Evolutionary conservation across 2,113 vertebrate genomes (phyloP).

Genomic region (Cinclus cinclus): DNA sequence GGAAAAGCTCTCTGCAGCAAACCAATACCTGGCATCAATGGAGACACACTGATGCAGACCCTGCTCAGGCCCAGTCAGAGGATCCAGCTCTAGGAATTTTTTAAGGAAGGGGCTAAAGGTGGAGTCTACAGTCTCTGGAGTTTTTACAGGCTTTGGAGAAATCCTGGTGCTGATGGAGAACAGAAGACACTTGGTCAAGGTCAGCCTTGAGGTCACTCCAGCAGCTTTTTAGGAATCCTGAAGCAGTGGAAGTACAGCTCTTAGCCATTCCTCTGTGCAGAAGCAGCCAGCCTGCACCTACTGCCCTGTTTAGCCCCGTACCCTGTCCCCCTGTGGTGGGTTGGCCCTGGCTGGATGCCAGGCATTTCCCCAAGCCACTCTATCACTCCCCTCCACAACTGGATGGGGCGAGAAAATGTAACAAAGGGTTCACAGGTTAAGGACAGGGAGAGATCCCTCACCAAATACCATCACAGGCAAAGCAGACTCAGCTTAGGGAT

Average conservation of each 20-base stretch:
- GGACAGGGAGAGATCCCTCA: not conserved
- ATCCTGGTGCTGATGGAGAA: not conserved
- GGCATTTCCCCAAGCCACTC: not conserved
- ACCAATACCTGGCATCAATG: not conserved
- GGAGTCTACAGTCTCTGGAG: not conserved
- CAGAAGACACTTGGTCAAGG: not conserved
- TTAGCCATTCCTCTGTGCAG: not conserved
- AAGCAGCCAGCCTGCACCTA: not conserved
- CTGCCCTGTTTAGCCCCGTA: rapidly evolving
- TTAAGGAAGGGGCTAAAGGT: not conserved
- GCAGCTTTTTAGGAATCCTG: not conserved
- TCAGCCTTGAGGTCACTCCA: not conserved
- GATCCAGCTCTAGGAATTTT: not conserved
- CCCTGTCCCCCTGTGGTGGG: not conserved
- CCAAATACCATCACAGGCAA: not conserved
- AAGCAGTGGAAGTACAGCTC: not conserved
- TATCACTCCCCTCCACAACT: not conserved
- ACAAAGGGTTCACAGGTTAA: not conserved
- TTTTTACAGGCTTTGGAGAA: not conserved
- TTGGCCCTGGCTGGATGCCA: not conserved
- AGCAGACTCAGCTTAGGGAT: not conserved
- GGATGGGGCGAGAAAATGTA: not conserved
- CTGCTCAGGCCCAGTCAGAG: not conserved
- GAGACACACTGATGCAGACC: not conserved
- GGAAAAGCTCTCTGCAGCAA: not conserved